These are phyloP conservation scores for Calephelis perditalis DNA, from an alignment of 2,888 invertebrate genomes.

Conservation along the genomic window DNA sequence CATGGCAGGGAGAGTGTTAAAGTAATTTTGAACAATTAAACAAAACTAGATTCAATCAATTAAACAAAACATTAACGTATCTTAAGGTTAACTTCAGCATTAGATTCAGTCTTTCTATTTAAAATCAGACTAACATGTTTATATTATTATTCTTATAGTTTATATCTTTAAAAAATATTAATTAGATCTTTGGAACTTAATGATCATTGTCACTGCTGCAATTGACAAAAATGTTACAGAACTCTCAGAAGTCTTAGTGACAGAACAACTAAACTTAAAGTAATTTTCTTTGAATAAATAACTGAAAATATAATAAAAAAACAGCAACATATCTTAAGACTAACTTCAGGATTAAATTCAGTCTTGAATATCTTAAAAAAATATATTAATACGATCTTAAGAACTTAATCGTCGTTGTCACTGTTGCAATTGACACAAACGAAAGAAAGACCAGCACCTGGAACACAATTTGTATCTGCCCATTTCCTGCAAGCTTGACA, in stretches of 20 bases:
- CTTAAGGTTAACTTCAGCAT: constrained; percentile 17
- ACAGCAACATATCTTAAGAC: too few relatives aligned
- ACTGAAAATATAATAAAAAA: background rate
- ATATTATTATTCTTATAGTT: too few relatives aligned
- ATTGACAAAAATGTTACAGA: constrained; percentile 5
- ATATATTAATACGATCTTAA: constrained; percentile 23
- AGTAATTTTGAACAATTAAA: constrained; percentile 25
- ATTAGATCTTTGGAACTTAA: too few relatives aligned
- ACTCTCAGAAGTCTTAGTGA: constrained; percentile 14
- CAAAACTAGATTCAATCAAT: constrained; percentile 24
- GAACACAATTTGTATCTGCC: constrained; percentile 29
- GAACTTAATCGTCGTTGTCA: constrained; percentile 21
- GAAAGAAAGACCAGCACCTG: constrained; percentile 27
- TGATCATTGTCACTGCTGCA: too few relatives aligned
- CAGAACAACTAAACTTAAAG: constrained; percentile 8
- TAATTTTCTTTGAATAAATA: constrained; percentile 1
- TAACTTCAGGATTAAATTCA: constrained; percentile 20
- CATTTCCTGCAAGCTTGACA: constrained; percentile 29
- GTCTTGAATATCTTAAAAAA: constrained; percentile 20
- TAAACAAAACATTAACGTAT: constrained; percentile 26
- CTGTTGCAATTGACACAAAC: constrained; percentile 24
- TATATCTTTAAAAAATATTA: too few relatives aligned
- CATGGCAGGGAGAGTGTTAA: too few relatives aligned
- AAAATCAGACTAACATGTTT: constrained; percentile 19
- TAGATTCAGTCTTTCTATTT: constrained; percentile 13